Base-by-base conservation (phyloP, 2,888 invertebrate species). In the Epirrita christyi region DNA sequence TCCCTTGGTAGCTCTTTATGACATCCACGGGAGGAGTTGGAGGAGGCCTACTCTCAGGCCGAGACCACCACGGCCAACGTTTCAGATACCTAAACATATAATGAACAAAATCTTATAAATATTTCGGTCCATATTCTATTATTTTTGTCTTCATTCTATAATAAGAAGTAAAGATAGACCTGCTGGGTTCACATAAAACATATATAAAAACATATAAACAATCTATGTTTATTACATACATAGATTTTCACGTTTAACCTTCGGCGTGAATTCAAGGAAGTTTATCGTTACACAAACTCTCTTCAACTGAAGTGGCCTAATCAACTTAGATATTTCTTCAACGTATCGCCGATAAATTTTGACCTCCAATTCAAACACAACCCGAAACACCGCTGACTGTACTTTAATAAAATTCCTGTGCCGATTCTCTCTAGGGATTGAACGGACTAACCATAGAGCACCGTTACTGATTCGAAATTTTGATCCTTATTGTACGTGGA, bases 381-480 rank as follows among this genome's bases (percentile, higher is more conserved):
- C 68, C 63, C 72, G 63, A 68, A 47, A 42, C 59, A 28, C 59
- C 55, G 63, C 69, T 70, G 70, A 70, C 63, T 65, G 60, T 64
- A 53, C 63, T 61, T 70, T 63, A 68, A 67, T 69, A 67, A 66
- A 68, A 68, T 59, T 67, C 66, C 60, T 60, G 54, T 64, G 66
- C 63, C 60, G 64, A 64, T 65, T 65, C 68, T 70, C 52, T 60
- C 61, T 57, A 42, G 58, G 59, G 63, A 64, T 46, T 34, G n/a
- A 34, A 36, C 51, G 44, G 40, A 21, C 59, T 57, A 43, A 66
- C 42, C 38, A 32, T 21, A 32, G 49, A 32, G 42, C 56, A 59
- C 42, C n/a, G 13, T 21, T 32, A 37, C 41, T 28, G 7, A 27
- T 43, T 62, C 55, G 59, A 44, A 61, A 54, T 32, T 5, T 9